Conservation (phyloP, 2,797 vertebrate genomes). For the Brotogeris chrysoptera region DNA sequence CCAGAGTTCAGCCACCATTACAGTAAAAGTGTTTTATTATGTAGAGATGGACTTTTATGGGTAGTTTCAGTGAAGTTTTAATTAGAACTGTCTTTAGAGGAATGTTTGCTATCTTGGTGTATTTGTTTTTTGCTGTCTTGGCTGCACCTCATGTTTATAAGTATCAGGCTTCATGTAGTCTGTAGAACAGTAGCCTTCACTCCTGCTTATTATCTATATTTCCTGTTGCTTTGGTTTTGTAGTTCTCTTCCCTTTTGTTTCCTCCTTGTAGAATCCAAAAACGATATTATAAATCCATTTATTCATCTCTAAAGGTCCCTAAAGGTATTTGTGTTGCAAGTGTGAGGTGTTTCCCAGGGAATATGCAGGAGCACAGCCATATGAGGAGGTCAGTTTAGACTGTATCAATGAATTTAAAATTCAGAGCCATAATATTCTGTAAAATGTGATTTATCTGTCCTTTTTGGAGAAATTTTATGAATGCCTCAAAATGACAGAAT, state of each 20-base stretch:
- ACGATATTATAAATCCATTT: background rate
- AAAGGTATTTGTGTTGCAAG: background rate
- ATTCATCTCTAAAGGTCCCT: background rate
- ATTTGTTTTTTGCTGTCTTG: background rate
- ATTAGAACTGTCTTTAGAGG: background rate
- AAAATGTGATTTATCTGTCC: background rate
- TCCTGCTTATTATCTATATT: background rate
- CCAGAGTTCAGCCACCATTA: background rate
- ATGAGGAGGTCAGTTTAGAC: background rate
- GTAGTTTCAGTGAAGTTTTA: background rate
- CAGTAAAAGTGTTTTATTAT: background rate
- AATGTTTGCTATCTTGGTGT: background rate
- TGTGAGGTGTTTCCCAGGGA: background rate
- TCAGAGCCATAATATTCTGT: background rate
- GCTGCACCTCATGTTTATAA: background rate
- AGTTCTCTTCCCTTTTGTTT: background rate
- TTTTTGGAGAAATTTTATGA: background rate
- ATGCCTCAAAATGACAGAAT: background rate
- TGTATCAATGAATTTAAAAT: background rate
- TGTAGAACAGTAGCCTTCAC: background rate
- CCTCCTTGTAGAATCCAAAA: background rate
- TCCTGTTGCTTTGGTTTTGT: background rate
- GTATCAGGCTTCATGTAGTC: background rate
- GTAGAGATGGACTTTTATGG: background rate
- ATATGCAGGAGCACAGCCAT: background rate